A percentile compares a stretch with the other conserved stretches of the same genome.
phyloP scores from a whole-genome alignment of 2,113 vertebrate genomes.

The Oriolus oriolus region DNA sequence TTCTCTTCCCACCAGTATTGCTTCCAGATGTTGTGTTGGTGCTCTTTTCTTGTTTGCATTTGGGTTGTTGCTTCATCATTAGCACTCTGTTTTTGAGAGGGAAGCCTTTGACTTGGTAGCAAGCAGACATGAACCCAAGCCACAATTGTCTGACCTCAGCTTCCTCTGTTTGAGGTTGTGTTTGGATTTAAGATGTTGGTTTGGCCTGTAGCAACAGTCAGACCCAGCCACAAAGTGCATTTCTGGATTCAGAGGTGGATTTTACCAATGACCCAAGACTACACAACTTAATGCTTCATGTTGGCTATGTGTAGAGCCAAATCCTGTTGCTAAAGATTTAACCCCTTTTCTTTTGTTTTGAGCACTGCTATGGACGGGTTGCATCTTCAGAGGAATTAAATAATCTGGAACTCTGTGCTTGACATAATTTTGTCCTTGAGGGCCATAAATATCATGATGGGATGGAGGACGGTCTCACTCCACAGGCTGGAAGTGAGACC shows the following conservation, averaged over 20 bases:
- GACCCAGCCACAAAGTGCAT: background rate
- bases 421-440: background rate
- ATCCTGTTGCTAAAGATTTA: background rate
- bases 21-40: slow-evolving; percentile 64
- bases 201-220: background rate
- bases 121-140: background rate
- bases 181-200: slow-evolving; percentile 8
- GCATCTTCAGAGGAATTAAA: background rate
- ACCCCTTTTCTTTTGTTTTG: background rate
- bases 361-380: background rate
- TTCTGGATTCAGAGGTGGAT: background rate
- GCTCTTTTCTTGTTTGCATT: background rate
- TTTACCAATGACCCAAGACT: background rate
- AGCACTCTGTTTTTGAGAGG: slow-evolving; percentile 10
- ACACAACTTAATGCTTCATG: background rate
- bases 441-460: background rate
- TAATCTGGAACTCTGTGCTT: background rate
- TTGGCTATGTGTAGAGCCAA: background rate
- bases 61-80: background rate
- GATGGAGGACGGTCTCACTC: background rate
- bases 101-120: slow-evolving; percentile 28
- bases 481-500: background rate
- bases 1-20: slow-evolving; percentile 25
- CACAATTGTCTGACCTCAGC: slow-evolving; percentile 23
- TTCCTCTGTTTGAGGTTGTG: slow-evolving; percentile 11